Base-by-base conservation (phyloP, 2,888 invertebrate species). In the Temnothorax ravouxi region DNA sequence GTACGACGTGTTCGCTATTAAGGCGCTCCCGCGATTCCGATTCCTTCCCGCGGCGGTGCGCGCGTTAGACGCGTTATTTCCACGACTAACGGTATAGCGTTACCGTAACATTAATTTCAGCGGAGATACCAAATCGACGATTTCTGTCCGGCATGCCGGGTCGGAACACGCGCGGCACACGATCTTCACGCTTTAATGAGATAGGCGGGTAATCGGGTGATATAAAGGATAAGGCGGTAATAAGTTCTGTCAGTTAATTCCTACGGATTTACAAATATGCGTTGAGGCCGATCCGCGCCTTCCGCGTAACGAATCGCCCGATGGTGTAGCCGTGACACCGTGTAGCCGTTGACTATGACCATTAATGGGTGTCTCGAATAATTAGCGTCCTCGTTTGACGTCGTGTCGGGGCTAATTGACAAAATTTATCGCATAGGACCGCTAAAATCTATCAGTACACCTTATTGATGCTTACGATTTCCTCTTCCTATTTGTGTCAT, bases 71-170 rank as follows among this genome's bases (percentile, higher is more conserved):
- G 72, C 56, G 62, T 83, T 80, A 83, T 69, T 41, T 41, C 62
- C 76, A 72, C 64, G 66, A 38, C 62, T 86, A 86, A 86, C 86
- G 86, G 86, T 77, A 84, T 74, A 50, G 34, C 29, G 66, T 67
- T 56, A 67, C 77, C 66, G 66, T 79, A 79, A 82, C 79, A 75
- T 86, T 85, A 82, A 79, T 54, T 84, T 59, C 41, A 59, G 56
- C 38, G 61, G 44, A 82, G 83, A 82, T 85, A 77, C 66, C 64
- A 84, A 84, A 84, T 69, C 69, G 83, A 83, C 77, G 81, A 81
- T 72, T 67, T 77, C 83, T 77, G 67, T 83, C 67, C 62, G 61
- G 52, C 62, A 44, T 52, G 74, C 80, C 54, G 34, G 59, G 54
- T 29, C 44, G 47, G 9, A 54, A 44, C 71, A 21, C 29, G 62